Conservation (phyloP, 23 tunicate species). For the Phallusia fumigata region DNA sequence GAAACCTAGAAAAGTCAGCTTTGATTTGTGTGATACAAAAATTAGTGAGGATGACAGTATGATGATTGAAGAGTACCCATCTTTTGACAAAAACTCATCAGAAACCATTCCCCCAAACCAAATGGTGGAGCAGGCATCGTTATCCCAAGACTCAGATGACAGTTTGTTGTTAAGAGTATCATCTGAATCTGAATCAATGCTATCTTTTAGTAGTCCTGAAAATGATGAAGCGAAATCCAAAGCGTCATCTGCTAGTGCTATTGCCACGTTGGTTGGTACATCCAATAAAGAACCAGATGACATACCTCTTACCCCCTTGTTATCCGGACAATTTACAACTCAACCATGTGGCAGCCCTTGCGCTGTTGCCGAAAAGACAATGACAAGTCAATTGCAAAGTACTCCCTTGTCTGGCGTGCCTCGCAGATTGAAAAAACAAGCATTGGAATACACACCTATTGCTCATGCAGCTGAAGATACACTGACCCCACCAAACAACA, state of each 20-base stretch:
- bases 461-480: not conserved
- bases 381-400: not conserved
- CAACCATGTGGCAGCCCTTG: no score
- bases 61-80: not conserved
- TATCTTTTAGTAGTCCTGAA: not conserved
- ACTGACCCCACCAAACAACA: not conserved
- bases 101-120: not conserved
- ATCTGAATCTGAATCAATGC: not conserved
- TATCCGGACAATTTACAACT: constrained; percentile 14
- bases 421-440: not conserved
- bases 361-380: not conserved
- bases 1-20: constrained; percentile 1
- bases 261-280: constrained; percentile 16
- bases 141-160: not conserved
- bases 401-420: not conserved
- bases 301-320: constrained; percentile 1
- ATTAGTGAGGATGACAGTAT: not conserved
- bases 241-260: not conserved
- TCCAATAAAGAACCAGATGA: not conserved
- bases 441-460: constrained; percentile 15
- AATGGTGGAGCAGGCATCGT: not conserved
- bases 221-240: not conserved
- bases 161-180: not conserved
- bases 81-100: not conserved
- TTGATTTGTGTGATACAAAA: not conserved